Evolutionary conservation across 2,797 vertebrate species (phyloP), one percentile per base, ranked within the genome.

Genomic region (Austrolebias charrua): DNA sequence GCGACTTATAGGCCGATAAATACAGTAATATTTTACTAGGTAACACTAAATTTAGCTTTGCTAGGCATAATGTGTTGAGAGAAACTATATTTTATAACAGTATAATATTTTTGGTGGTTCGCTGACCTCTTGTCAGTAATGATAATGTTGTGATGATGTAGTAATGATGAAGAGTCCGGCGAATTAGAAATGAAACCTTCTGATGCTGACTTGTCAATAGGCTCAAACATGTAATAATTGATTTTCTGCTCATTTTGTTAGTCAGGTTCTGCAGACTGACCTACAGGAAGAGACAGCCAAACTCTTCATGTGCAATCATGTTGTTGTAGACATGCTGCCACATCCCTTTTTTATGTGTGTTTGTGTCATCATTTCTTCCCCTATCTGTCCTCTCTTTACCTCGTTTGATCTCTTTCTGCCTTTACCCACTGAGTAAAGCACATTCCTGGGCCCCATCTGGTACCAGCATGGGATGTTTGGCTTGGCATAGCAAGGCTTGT

Each of bases 371-470:
- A 60, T 18, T 63, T 49, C 19, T 56, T 55, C 65, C 71, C 47
- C 47, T 19, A 35, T 77, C 63, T 69, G 71, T 42, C 46, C 49
- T 58, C 4, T 63, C 45, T 73, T 74, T 76, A 61, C 72, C 63
- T 68, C 61, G 52, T 61, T 74, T 69, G 46, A 33, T 83, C 76
- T 80, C 71, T 78, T 82, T 55, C 67, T 76, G 77, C 78, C 82
- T 83, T 81, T 38, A 68, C 63, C 85, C 82, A 81, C 81, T 79
- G 76, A 88, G 83, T 50, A 86, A 84, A 82, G 82, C 79, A 83
- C 86, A 89, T 93, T 92, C 91, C 87, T 88, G 85, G 77, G 82
- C 78, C 85, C 90, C 88, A 92, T 94, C 90, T 93, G 91, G 86
- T 90, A 92, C 88, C 81, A 83, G 88, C 88, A 83, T 87, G 85